These are phyloP conservation scores for Drosophila eugracilis DNA, from an alignment of 1,140 invertebrate species.

Conservation along the genomic window DNA sequence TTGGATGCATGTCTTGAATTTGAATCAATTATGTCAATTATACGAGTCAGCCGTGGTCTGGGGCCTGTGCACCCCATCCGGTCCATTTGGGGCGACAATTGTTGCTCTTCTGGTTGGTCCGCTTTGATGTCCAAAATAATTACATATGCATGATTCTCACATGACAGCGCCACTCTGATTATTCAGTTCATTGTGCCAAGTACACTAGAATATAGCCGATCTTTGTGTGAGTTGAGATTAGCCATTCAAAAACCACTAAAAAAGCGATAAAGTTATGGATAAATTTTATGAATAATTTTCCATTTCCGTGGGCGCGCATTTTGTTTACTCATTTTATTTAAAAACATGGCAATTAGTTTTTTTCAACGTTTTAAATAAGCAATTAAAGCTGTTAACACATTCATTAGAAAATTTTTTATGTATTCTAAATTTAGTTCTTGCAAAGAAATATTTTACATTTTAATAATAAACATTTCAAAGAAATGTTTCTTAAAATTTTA, in stretches of 20 bases:
- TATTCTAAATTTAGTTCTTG: background rate
- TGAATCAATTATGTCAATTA: conserved; percentile 75
- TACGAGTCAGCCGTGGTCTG: conserved; percentile 27
- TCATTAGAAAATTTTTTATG: too few species aligned
- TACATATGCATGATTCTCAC: conserved; percentile 42
- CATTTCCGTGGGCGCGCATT: background rate
- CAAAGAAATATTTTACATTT: background rate
- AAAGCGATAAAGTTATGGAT: background rate
- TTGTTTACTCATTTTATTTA: background rate
- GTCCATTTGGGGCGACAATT: conserved; percentile 62
- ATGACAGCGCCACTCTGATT: conserved; percentile 13
- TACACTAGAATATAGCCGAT: conserved; percentile 4
- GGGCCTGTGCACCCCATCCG: conserved; percentile 24
- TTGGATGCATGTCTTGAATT: conserved; percentile 41
- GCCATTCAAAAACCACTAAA: background rate
- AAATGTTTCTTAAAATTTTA: too few species aligned
- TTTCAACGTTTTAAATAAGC: background rate
- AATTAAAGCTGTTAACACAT: background rate
- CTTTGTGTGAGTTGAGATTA: background rate
- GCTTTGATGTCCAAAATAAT: conserved; percentile 43
- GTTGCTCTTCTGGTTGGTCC: conserved; percentile 15
- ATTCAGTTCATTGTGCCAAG: background rate
- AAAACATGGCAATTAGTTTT: background rate
- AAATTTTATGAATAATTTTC: background rate
- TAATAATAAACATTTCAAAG: background rate